Conservation (phyloP, 2,113 vertebrate species). For the Malurus alboscapulatus region DNA sequence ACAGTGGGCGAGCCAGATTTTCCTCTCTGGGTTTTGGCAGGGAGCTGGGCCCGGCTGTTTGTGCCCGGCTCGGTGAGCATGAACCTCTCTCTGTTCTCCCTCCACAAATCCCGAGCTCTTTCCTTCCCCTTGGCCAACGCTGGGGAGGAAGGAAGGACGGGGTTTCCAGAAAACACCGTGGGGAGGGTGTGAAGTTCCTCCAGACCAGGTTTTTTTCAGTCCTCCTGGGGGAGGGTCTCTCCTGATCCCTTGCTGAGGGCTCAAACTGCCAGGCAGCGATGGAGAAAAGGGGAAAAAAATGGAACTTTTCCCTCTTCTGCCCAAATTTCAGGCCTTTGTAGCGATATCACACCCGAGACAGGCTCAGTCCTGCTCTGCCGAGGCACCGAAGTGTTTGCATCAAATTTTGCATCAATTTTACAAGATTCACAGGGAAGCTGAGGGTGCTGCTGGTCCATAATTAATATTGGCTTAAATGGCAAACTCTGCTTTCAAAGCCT, state of each 20-base stretch:
- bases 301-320: not conserved
- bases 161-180: not conserved
- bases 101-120: not conserved
- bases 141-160: not conserved
- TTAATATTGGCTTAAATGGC: not conserved
- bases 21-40: not conserved
- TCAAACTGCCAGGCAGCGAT: not conserved
- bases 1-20: not conserved
- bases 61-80: not conserved
- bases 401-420: not conserved
- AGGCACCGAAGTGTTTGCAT: not conserved
- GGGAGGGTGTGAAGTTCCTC: not conserved
- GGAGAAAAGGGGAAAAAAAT: not conserved
- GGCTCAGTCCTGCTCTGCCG: not conserved
- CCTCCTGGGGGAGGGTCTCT: not conserved
- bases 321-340: not conserved
- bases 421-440: not conserved
- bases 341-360: no score
- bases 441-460: not conserved
- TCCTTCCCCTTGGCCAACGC: not conserved
- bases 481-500: not conserved
- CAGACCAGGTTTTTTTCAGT: not conserved
- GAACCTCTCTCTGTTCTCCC: conserved; percentile 28
- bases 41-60: not conserved
- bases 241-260: not conserved